Evolutionary conservation across 1,140 invertebrate genomes (phyloP), one percentile per base, ranked within the genome.

Genomic region (Colletes gigas): DNA sequence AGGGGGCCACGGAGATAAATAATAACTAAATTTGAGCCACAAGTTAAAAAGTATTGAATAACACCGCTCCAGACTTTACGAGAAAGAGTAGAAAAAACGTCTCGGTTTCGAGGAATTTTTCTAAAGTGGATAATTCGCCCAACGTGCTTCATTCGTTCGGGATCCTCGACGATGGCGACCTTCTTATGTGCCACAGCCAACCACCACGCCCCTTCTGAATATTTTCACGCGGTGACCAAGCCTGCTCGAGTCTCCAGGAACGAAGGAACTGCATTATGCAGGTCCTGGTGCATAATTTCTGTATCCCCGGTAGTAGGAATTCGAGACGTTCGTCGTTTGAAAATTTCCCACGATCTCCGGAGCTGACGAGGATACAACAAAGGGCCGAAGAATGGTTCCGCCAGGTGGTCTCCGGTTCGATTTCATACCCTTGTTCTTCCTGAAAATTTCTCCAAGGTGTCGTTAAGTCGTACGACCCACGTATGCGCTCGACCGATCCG

Each of bases 401-500:
- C 17, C 0, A 8, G 7, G n/a, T 44, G 4, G 5, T 10, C 39
- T 10, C 57, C 59, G 10, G 9, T 60, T n/a, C 47, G 9, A 12
- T 17, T 4, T 10, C 15, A 65, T 83, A 17, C 59, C 55, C 65
- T 52, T 69, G 17, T 21, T 57, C 14, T 81, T 77, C 69, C 41
- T 41, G 73, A 78, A 80, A 82, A 86, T 86, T 85, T 86, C 84
- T 85, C 84, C 79, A 66, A 86, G 84, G 84, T 79, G 78, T 68
- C 81, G 83, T 86, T 86, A 86, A 83, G 78, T 39, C 79, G 68
- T 7, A 15, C 21, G 19, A 7, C 44, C 30, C 39, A 19, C 19
- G n/a, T 2, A 65, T 12, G 10, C 10, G 7, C 44, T 4, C 8
- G 14, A 8, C 41, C 55, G 59, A 47, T 50, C 54, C 14, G 41